A percentile compares a stretch with the other conserved stretches of the same genome.
phyloP scores from a whole-genome alignment of 1,140 invertebrate genomes.

The Anadara kagoshimensis region DNA sequence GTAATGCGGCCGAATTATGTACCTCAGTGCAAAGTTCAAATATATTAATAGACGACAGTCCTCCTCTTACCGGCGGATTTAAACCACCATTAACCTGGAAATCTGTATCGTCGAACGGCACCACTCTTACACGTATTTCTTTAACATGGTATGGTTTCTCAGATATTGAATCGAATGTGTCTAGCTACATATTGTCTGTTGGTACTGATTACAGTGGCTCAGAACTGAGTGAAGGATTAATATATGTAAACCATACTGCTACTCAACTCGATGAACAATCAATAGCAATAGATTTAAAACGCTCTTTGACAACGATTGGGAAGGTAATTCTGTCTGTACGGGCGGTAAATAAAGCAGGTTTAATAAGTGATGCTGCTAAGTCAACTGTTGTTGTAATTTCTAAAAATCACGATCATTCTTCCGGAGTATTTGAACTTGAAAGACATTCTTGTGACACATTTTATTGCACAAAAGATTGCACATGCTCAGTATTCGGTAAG shows the following conservation, averaged over 20 bases:
- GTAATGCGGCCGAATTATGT: slow-evolving; percentile 56
- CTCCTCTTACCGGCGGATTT: slow-evolving; percentile 52
- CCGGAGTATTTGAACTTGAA: not conserved
- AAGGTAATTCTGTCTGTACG: not conserved
- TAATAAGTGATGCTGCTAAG: not conserved
- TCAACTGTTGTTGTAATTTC: not conserved
- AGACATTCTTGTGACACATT: slow-evolving; percentile 12
- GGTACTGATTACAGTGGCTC: slow-evolving; percentile 38
- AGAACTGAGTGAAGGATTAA: slow-evolving; percentile 25
- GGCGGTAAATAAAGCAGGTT: not conserved
- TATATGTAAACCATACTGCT: not conserved
- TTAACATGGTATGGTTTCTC: slow-evolving; percentile 46
- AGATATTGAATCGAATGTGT: slow-evolving; percentile 50
- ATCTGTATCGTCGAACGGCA: not conserved
- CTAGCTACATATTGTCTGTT: slow-evolving; percentile 36
- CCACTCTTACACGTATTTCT: not conserved
- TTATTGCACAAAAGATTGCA: slow-evolving; percentile 21
- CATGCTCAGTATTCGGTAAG: slow-evolving; percentile 8
- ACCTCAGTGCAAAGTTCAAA: slow-evolving; percentile 16
- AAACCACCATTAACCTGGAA: slow-evolving; percentile 38
- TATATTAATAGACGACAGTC: slow-evolving; percentile 46
- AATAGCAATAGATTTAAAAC: not conserved
- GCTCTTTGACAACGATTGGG: not conserved
- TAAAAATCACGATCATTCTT: not conserved
- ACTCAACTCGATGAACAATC: not conserved